A percentile compares a stretch with the other conserved stretches of the same genome.
These are phyloP conservation scores for Onychostruthus taczanowskii DNA, from an alignment of 2,113 vertebrate species.

Conservation along the genomic window DNA sequence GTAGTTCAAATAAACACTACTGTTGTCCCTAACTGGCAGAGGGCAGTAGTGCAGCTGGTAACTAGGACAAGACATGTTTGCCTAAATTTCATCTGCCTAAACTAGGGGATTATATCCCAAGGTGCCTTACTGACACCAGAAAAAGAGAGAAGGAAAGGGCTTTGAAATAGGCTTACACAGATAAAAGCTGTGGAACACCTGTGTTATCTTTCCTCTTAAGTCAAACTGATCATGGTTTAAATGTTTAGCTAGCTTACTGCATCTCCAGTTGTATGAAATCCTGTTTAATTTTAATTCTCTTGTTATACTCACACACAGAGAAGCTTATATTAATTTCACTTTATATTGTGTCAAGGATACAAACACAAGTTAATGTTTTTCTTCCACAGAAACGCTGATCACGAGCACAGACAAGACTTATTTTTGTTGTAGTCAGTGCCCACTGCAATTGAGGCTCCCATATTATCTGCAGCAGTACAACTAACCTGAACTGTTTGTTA, in stretches of 20 bases:
- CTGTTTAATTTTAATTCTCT: slow-evolving; percentile 25
- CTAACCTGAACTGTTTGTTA: neutral
- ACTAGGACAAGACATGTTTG: neutral
- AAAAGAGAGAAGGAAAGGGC: neutral
- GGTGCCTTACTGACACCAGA: neutral
- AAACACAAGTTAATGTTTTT: neutral
- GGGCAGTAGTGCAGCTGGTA: neutral
- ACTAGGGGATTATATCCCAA: neutral
- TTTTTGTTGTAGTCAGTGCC: neutral
- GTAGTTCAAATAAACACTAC: neutral
- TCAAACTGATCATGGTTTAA: neutral
- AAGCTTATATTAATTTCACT: slow-evolving; percentile 6
- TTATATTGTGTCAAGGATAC: slow-evolving; percentile 9
- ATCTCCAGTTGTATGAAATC: neutral
- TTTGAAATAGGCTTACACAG: neutral
- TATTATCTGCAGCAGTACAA: neutral
- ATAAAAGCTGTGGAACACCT: neutral
- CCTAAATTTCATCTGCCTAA: neutral
- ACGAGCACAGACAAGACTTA: neutral
- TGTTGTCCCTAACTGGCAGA: neutral
- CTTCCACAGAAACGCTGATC: neutral
- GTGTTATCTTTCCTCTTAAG: neutral
- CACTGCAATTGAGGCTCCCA: neutral
- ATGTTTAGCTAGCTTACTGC: neutral
- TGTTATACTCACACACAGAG: neutral